Base-by-base conservation (phyloP, 2,888 invertebrate genomes). In the Macrosiphum euphorbiae region DNA sequence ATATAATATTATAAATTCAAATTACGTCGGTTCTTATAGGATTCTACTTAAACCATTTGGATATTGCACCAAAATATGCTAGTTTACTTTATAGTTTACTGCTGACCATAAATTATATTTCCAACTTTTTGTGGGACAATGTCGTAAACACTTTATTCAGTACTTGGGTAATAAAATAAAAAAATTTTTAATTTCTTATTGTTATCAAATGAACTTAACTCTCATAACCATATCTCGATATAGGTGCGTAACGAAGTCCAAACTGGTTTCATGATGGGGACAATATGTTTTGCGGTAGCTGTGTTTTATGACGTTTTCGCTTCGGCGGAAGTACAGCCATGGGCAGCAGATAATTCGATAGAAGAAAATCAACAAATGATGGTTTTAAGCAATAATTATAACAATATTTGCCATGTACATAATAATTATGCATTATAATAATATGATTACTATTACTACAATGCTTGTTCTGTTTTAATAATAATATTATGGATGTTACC, bases 301-400 rank as follows among this genome's bases (percentile, higher is more conserved):
- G 98, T 98, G 78, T 99, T 99, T 96, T 99, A 99, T 96, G 99
- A 97, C 1, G 97, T 99, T 92, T 99, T 99, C 95, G 99, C 99
- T 20, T 99, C 99, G 0, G 99, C 99, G 3, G 99, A 99, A 95
- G 96, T 99, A 94, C 99, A 99, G 96, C 97, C 98, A 0, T 99
- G 99, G 99, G 99, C 99, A 0, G 99, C 99, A 95, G 98, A 67
- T 5, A n/a, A 98, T 0, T 96, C 97, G 0, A 96, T 8, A 1
- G 55, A 85, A 44, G 91, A 55, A 91, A 11, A 11, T 20, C 85
- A 85, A 55, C 85, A 90, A 78, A 20, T 52, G 8, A 8, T 47
- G n/a, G 8, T 50, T n/a, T 20, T 16, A 67, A 67, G 3, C n/a
- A 16, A 67, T 55, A 24, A 24, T 55, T 24, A 24, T 24, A 55